Percentiles rank a stretch among this genome's conserved stretches.
Evolutionary conservation across 2,888 invertebrate species (phyloP).

Genomic region (Camptogramma bilineatum): DNA sequence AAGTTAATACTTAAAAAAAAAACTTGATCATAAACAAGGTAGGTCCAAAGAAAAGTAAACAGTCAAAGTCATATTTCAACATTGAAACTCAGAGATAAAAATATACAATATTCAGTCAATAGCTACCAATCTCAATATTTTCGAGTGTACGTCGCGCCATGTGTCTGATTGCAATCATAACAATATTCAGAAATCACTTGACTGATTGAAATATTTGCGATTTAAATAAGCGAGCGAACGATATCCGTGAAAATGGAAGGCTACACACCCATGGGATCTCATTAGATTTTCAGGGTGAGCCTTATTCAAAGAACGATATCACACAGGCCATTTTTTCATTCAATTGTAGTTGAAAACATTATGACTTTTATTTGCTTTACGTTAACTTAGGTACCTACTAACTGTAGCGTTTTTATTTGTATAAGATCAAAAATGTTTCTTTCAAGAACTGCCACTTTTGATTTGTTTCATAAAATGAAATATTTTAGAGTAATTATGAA

Average conservation of each 20-base stretch:
- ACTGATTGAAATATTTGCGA: slow-evolving; percentile 39
- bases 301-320: slow-evolving; percentile 23
- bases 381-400: no score
- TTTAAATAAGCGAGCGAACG: slow-evolving; percentile 42
- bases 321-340: not conserved
- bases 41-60: no score
- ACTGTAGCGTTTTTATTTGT: no score
- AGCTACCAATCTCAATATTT: slow-evolving; percentile 16
- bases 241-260: slow-evolving; percentile 57
- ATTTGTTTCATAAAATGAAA: no score
- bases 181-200: slow-evolving; percentile 38
- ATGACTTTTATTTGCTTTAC: not conserved
- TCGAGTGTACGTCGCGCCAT: slow-evolving; percentile 14
- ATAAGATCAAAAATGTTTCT: no score
- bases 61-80: no score
- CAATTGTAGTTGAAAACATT: not conserved
- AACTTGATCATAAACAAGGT: no score
- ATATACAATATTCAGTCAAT: not conserved
- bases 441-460: no score
- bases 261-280: slow-evolving; percentile 60
- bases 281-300: slow-evolving; percentile 58
- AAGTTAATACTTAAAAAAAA: no score
- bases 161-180: slow-evolving; percentile 33
- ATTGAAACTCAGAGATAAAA: not conserved
- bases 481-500: no score